These are phyloP conservation scores for Typhlichthys subterraneus DNA, from an alignment of 2,797 vertebrate genomes.

Conservation along the genomic window DNA sequence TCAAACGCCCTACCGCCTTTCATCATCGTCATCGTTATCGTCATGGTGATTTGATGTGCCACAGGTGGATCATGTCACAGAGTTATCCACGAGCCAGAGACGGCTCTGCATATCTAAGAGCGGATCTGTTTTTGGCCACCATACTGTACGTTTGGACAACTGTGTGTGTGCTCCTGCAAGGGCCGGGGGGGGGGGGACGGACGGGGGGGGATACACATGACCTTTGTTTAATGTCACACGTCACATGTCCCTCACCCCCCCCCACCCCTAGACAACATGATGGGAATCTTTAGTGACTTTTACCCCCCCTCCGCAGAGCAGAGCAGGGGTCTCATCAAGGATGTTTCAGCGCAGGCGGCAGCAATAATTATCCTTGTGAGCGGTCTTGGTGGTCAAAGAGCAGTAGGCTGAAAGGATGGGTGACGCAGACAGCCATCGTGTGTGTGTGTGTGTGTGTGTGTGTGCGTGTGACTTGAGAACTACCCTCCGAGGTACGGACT, in stretches of 20 bases:
- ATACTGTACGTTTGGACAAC: constrained; percentile 41
- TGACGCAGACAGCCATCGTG: not conserved
- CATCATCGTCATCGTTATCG: constrained; percentile 22
- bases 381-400: constrained; percentile 31
- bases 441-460: constrained; percentile 8
- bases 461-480: constrained; percentile 12
- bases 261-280: constrained; percentile 65
- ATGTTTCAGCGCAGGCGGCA: constrained; percentile 44
- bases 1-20: constrained; percentile 48
- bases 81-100: constrained; percentile 28
- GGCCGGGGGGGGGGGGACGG: constrained; percentile 59
- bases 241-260: constrained; percentile 74
- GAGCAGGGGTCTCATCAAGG: constrained; percentile 53
- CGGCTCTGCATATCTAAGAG: constrained; percentile 29
- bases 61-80: constrained; percentile 47
- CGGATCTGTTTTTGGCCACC: constrained; percentile 57
- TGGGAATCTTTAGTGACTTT: constrained; percentile 61
- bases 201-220: constrained; percentile 70
- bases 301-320: constrained; percentile 52
- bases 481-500: not conserved
- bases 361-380: constrained; percentile 53
- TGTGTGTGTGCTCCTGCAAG: constrained; percentile 24
- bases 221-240: constrained; percentile 83
- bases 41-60: constrained; percentile 35
- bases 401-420: constrained; percentile 27